These are phyloP conservation scores for Microhierax caerulescens DNA, from an alignment of 2,797 vertebrate species.

Conservation along the genomic window DNA sequence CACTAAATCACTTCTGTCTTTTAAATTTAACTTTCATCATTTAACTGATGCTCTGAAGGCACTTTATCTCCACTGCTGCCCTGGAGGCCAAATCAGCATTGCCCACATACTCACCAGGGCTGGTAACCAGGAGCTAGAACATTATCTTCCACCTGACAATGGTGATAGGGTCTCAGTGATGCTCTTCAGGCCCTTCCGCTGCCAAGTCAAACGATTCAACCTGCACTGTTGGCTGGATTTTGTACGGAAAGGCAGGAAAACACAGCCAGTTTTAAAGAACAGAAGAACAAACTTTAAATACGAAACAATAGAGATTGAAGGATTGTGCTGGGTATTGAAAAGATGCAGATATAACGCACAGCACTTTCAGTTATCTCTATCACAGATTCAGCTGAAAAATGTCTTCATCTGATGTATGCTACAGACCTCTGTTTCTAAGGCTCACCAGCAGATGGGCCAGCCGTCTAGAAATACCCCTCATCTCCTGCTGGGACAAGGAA, in stretches of 20 bases:
- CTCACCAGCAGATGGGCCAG: neutral
- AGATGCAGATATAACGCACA: neutral
- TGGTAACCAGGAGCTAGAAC: neutral
- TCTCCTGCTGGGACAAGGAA: neutral
- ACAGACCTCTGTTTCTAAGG: neutral
- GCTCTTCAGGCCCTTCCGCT: neutral
- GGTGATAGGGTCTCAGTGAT: neutral
- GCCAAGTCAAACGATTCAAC: neutral
- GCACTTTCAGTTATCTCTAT: neutral
- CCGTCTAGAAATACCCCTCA: neutral
- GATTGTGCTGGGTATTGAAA: neutral
- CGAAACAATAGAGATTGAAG: neutral
- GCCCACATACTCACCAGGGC: neutral
- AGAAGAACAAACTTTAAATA: neutral
- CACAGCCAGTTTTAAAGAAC: neutral
- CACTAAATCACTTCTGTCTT: neutral
- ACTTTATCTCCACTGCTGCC: neutral
- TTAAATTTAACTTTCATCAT: neutral
- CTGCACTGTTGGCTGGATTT: neutral
- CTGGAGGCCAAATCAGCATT: neutral
- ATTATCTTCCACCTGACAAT: neutral
- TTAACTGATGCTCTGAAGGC: neutral
- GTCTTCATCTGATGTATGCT: neutral
- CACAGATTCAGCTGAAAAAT: neutral
- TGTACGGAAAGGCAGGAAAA: neutral